Percentiles rank a stretch among this genome's conserved stretches.
These are phyloP conservation scores for Triops longicaudatus DNA, from an alignment of 1,140 invertebrate species.

Conservation along the genomic window DNA sequence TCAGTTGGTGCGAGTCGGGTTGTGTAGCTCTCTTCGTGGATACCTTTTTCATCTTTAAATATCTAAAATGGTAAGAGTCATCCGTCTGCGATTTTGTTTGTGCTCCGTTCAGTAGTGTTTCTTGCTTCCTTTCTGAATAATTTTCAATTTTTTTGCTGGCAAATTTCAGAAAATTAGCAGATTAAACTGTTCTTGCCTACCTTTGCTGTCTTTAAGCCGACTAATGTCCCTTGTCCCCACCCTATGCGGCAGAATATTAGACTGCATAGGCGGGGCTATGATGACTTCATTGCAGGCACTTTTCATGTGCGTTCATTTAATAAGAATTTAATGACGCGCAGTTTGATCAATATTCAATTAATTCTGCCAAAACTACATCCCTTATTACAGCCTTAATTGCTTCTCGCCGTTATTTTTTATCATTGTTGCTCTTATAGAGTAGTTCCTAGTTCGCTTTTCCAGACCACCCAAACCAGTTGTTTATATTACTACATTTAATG, in stretches of 20 bases:
- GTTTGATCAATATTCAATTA: background rate
- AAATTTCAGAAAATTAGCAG: background rate
- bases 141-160: background rate
- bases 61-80: constrained; percentile 12
- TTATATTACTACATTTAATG: too few relatives aligned
- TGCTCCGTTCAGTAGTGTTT: background rate
- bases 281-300: constrained; percentile 11
- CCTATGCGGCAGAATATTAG: constrained; percentile 14
- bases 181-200: background rate
- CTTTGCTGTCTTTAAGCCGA: background rate
- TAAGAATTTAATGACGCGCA: background rate
- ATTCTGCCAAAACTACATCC: background rate
- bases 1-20: background rate
- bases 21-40: background rate
- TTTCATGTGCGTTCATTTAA: background rate
- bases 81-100: background rate
- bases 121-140: background rate
- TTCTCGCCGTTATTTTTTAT: background rate
- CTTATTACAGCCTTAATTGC: background rate
- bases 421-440: too few relatives aligned
- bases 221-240: constrained; percentile 5
- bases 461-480: too few relatives aligned
- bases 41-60: constrained; percentile 3
- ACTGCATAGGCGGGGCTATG: constrained; percentile 10
- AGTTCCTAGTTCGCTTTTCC: too few relatives aligned